Percentiles rank a stretch among this genome's conserved stretches.
phyloP scores from a whole-genome alignment of 2,797 vertebrate species.

The Simalia tracyae region DNA sequence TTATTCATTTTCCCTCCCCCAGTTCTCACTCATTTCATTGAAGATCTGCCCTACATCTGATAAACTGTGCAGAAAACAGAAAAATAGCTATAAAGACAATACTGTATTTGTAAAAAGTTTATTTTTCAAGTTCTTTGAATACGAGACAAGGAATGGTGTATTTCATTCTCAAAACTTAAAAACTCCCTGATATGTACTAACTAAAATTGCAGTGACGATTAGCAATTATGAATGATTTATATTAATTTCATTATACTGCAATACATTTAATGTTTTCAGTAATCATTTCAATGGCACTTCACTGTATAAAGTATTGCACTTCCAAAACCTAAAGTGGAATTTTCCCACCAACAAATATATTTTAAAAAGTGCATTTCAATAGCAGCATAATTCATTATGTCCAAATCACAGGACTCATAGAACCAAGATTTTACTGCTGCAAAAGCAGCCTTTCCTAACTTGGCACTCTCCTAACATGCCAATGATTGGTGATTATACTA shows the following conservation, averaged over 20 bases:
- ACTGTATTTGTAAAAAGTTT: slow-evolving; percentile 51
- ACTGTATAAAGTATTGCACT: slow-evolving; percentile 20
- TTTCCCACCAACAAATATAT: slow-evolving; percentile 1
- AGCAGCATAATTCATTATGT: neutral
- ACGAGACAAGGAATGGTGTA: slow-evolving; percentile 23
- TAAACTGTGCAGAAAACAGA: no score
- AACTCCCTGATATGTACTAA: slow-evolving; percentile 41
- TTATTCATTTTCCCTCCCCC: neutral
- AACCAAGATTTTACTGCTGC: neutral
- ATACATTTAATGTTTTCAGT: slow-evolving; percentile 43
- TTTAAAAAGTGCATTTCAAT: slow-evolving; percentile 2
- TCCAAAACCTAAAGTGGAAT: slow-evolving; percentile 1
- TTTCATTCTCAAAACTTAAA: neutral
- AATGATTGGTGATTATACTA: neutral
- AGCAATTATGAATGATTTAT: slow-evolving; percentile 1
- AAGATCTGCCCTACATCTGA: neutral
- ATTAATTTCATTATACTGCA: slow-evolving; percentile 31
- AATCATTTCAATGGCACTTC: slow-evolving; percentile 44
- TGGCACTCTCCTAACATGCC: neutral
- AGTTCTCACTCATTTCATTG: neutral
- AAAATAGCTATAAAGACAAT: neutral
- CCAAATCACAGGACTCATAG: neutral
- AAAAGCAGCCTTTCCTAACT: neutral
- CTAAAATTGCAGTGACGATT: neutral
- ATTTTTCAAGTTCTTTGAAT: slow-evolving; percentile 53